Conservation (phyloP, 1,140 invertebrate genomes). For the Oscheius sp. region DNA sequence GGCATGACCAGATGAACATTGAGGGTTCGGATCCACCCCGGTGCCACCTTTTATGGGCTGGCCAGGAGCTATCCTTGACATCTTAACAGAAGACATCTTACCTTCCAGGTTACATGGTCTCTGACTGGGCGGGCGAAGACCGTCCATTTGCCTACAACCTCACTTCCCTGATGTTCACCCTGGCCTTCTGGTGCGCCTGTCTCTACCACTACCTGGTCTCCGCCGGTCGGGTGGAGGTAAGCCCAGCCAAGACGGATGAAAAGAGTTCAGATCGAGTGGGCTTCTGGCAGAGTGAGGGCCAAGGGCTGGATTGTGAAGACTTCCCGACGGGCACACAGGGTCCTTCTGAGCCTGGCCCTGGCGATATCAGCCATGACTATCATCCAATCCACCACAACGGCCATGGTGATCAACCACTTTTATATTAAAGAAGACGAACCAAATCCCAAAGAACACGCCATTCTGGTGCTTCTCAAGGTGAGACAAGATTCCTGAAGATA, state of each 20-base stretch:
- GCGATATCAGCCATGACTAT: slow-evolving; percentile 11
- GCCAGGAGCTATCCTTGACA: neutral
- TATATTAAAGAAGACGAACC: slow-evolving; percentile 12
- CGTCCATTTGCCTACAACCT: slow-evolving; percentile 3
- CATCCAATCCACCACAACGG: slow-evolving; percentile 18
- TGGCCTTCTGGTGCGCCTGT: slow-evolving; percentile 2
- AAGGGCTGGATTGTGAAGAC: slow-evolving; percentile 16
- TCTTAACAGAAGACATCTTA: neutral
- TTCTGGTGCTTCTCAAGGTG: slow-evolving; percentile 4
- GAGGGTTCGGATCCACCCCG: too few relatives aligned
- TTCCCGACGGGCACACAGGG: slow-evolving; percentile 6
- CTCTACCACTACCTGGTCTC: slow-evolving; percentile 3
- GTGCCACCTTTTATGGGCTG: too few relatives aligned
- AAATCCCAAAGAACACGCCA: slow-evolving; percentile 7
- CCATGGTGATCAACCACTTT: slow-evolving; percentile 16
- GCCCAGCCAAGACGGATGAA: neutral
- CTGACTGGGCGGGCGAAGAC: slow-evolving; percentile 12
- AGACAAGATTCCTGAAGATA: neutral
- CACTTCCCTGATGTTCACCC: slow-evolving; percentile 6
- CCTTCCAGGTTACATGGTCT: neutral
- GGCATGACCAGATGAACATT: too few relatives aligned
- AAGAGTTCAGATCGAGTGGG: slow-evolving; percentile 11
- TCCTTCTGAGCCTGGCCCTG: neutral
- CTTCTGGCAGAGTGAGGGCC: slow-evolving; percentile 1
- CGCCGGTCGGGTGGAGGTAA: slow-evolving; percentile 10